Evolutionary conservation across 2,888 invertebrate genomes (phyloP).

Genomic region (Tetrapedia diversipes): DNA sequence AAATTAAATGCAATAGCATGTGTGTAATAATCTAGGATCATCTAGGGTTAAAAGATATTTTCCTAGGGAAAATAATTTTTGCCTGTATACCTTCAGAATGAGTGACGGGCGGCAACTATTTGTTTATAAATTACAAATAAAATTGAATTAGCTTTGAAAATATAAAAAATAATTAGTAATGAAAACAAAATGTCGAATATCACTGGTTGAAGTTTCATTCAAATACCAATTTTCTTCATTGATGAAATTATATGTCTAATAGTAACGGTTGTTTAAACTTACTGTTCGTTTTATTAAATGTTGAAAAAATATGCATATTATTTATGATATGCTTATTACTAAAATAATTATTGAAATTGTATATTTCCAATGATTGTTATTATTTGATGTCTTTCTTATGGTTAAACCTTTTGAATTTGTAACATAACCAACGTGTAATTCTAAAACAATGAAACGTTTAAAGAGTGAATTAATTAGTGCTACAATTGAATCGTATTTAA

Average conservation of each 20-base stretch:
- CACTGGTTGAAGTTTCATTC: conserved; percentile 38
- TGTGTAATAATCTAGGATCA: conserved; percentile 4
- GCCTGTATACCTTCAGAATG: conserved; percentile 33
- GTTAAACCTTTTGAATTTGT: conserved; percentile 22
- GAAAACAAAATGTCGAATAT: conserved; percentile 8
- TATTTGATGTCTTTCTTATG: conserved; percentile 34
- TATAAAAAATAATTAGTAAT: conserved; percentile 14
- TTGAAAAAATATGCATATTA: conserved; percentile 22
- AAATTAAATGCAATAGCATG: conserved; percentile 1
- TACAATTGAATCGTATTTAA: conserved; percentile 87
- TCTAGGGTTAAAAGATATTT: conserved; percentile 5
- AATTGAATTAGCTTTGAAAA: conserved; percentile 6
- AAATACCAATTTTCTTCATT: conserved; percentile 12
- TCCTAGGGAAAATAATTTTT: conserved; percentile 25
- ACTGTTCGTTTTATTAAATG: conserved; percentile 17
- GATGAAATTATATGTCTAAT: conserved; percentile 34
- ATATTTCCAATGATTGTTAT: conserved; percentile 30
- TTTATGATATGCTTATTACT: neutral
- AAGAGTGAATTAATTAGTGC: conserved; percentile 88
- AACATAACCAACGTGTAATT: conserved; percentile 46
- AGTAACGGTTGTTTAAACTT: conserved; percentile 21
- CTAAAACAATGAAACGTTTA: conserved; percentile 85
- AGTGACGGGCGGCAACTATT: conserved; percentile 34
- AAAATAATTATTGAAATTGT: conserved; percentile 2
- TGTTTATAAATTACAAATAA: conserved; percentile 36